Evolutionary conservation across 2,888 invertebrate species (phyloP).

Genomic region (Epirrhoe alternata): DNA sequence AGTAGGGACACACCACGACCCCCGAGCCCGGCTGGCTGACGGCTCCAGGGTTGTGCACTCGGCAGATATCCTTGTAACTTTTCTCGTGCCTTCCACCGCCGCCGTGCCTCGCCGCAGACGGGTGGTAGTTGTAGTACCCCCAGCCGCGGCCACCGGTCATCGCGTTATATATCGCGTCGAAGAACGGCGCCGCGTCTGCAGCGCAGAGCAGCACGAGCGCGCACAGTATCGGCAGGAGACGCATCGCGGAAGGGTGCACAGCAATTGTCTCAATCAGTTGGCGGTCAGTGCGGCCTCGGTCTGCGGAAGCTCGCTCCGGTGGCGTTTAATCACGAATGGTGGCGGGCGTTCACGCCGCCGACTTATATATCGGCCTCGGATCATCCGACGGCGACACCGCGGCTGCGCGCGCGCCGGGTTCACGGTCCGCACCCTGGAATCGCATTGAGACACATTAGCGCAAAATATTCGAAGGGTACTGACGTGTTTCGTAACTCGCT

Average conservation of each 20-base stretch:
- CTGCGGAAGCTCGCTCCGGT: conserved; percentile 76
- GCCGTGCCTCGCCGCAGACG: neutral
- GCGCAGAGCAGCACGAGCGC: conserved; percentile 55
- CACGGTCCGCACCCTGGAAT: conserved; percentile 80
- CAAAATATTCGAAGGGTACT: conserved; percentile 63
- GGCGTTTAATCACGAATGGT: conserved; percentile 80
- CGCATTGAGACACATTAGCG: conserved; percentile 64
- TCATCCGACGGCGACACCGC: conserved; percentile 76
- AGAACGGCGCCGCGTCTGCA: conserved; percentile 71
- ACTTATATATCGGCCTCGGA: conserved; percentile 84
- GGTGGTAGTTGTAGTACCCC: conserved; percentile 13
- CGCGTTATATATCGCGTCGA: conserved; percentile 79
- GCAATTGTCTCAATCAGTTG: conserved; percentile 76
- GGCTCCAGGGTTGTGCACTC: conserved; percentile 87
- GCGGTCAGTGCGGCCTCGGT: conserved; percentile 74
- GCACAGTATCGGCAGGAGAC: conserved; percentile 52
- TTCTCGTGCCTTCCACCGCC: conserved; percentile 55
- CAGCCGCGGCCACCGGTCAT: conserved; percentile 68
- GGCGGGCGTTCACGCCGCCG: conserved; percentile 72
- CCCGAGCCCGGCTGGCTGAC: conserved; percentile 79
- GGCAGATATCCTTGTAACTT: conserved; percentile 88
- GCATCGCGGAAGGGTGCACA: conserved; percentile 76
- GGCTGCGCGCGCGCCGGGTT: conserved; percentile 74
- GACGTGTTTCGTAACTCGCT: conserved; percentile 51
- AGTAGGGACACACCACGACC: conserved; percentile 87